phyloP scores from a whole-genome alignment of 2,888 invertebrate species.

The Plusia festucae region DNA sequence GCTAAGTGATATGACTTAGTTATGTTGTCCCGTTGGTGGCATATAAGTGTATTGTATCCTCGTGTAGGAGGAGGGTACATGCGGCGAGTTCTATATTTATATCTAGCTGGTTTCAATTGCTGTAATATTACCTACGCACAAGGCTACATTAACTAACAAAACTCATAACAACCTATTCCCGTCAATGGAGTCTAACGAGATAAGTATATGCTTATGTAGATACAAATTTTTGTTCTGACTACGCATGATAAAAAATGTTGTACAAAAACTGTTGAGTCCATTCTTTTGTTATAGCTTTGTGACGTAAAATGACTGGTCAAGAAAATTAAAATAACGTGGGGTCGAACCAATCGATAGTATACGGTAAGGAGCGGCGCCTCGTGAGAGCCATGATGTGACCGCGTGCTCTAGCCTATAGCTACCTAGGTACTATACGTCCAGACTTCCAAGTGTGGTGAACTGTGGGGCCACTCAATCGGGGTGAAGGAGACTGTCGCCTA shows the following conservation, averaged over 20 bases:
- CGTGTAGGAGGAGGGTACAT: not conserved
- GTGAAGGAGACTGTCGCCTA: slow-evolving; percentile 30
- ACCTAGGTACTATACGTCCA: slow-evolving; percentile 8
- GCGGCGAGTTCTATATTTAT: slow-evolving; percentile 1
- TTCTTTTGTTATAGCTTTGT: slow-evolving; percentile 42
- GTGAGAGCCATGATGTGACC: slow-evolving; percentile 66
- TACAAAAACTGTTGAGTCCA: slow-evolving; percentile 24
- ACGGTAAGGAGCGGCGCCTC: slow-evolving; percentile 53
- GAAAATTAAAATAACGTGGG: slow-evolving; percentile 64
- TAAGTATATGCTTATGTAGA: slow-evolving; percentile 5
- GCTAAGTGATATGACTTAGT: not conserved
- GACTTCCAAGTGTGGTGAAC: slow-evolving; percentile 16
- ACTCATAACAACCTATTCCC: slow-evolving; percentile 9
- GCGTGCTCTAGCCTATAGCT: slow-evolving; percentile 63
- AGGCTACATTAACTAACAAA: slow-evolving; percentile 5
- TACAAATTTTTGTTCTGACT: not conserved
- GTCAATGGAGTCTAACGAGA: slow-evolving; percentile 14
- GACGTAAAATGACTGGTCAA: slow-evolving; percentile 58
- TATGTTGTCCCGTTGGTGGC: not conserved
- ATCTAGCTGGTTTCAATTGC: not conserved
- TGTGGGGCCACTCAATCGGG: slow-evolving; percentile 30
- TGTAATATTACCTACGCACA: slow-evolving; percentile 4
- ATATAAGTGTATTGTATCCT: slow-evolving; percentile 3
- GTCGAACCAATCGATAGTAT: slow-evolving; percentile 73
- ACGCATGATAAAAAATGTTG: slow-evolving; percentile 27